A percentile compares a stretch with the other conserved stretches of the same genome.
Evolutionary conservation across 2,113 vertebrate species (phyloP).

Genomic region (Aegotheles bennettii): DNA sequence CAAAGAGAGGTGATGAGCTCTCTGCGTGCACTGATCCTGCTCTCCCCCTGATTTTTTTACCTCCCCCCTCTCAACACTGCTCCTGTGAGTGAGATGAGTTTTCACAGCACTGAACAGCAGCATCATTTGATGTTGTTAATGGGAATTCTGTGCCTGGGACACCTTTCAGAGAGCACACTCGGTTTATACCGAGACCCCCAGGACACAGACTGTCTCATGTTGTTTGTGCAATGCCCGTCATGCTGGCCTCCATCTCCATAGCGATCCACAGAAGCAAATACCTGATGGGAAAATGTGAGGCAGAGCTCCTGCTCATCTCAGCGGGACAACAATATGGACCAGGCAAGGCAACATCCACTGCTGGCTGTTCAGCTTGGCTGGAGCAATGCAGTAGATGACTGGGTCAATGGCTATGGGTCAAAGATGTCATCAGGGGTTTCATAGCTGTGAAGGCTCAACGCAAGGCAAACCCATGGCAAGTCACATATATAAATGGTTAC

Average conservation of each 20-base stretch:
- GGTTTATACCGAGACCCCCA: background rate
- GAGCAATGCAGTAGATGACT: background rate
- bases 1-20: background rate
- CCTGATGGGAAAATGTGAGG: background rate
- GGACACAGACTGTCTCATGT: background rate
- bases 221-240: background rate
- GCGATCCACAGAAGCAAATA: background rate
- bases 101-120: background rate
- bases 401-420: background rate
- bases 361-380: background rate
- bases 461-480: background rate
- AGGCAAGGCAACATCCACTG: accelerated
- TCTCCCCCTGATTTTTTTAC: background rate
- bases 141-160: background rate
- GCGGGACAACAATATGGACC: accelerated
- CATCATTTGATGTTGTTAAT: background rate
- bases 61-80: accelerated
- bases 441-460: background rate
- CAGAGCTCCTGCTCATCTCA: background rate
- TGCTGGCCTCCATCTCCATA: background rate
- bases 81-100: background rate
- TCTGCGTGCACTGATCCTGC: background rate
- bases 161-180: accelerated
- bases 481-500: background rate
- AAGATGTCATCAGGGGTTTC: background rate